Evolutionary conservation across 64 coral and sea anemone genomes (phyloP), one percentile per base, ranked within the genome.

Genomic region (Astreopora myriophthalma): DNA sequence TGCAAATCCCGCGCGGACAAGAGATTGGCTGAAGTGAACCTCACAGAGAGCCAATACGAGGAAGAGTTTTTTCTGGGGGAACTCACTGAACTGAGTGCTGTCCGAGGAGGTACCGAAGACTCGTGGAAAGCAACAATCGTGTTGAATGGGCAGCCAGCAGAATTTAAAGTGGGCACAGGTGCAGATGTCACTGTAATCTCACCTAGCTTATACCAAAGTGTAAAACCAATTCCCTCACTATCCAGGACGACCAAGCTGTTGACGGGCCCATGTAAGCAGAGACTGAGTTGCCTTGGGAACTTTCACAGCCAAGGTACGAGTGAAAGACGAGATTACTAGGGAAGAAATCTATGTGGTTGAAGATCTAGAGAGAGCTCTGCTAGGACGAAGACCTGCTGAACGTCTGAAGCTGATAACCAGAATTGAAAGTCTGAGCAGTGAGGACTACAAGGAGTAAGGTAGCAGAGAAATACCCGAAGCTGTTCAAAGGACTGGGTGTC

Each of bases 401-500:
- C 67, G 49, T 34, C 63, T 95, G 39, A 57, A 73, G 31, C 80
- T 95, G 30, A 80, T 91, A 48, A 48, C 4, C 40, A 68, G 63
- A 60, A 38, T 86, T 28, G 5, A 67, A n/a, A 60, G 9, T 2
- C 37, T 90, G 22, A 42, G 84, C 16, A 91, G 57, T 25, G 48
- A 68, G 38, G 51, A 94, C 6, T 88, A 58, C 22, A 73, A 60
- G 44, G n/a, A 34, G n/a, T 19, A 60, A 46, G 40, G 51, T 79
- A 58, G 33, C 34, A 22, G 74, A 66, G 29, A 65, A 95, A 38
- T 78, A 86, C 68, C 74, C 94, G 14, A 49, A 95, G 69, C 31
- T 90, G 14, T 86, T 95, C 34, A 65, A 28, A 28, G 93, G 80
- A 24, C 82, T 91, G 17, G 93, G 69, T 46, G 29, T 66, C 67